Evolutionary conservation across 2,888 invertebrate genomes (phyloP), one percentile per base, ranked within the genome.

Genomic region (Drosophila subsilvestris): DNA sequence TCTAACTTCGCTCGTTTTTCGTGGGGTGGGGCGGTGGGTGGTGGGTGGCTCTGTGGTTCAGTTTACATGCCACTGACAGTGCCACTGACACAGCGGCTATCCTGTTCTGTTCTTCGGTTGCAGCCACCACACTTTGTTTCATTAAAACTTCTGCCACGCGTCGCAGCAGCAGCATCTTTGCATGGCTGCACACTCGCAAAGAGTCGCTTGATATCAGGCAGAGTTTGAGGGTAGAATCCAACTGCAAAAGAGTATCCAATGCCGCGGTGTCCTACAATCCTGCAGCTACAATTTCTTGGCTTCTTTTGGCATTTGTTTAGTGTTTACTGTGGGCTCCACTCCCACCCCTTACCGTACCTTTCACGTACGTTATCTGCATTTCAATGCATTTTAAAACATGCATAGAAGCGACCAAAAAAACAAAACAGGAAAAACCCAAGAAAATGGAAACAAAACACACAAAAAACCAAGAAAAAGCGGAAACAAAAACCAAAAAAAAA

Each of bases 61-160:
- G 77, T 76, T 80, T 84, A 84, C 86, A 86, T 27, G 74, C 73
- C 76, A 74, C 14, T 12, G 32, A 1, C 10, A 32, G 3, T 12
- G 32, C 1, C 32, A 47, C 61, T 50, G 59, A 17, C 6, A 37
- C 14, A n/a, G 29, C 6, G n/a, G 32, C 27, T 27, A 32, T 45
- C 0, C 37, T 37, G n/a, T n/a, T n/a, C n/a, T n/a, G n/a, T n/a
- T 6, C 14, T n/a, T 1, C 25, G 25, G 58, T 49, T 59, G 48
- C 62, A 42, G 5, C 25, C 32, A 50, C 74, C 63, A 71, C 85
- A 85, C 71, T 85, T 83, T 80, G 85, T 86, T 86, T 85, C 82
- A 86, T 82, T 86, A 82, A 85, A 85, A 85, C 86, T 84, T 85
- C 74, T 61, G 70, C 75, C 70, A 83, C 79, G 71, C 81, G 66